A percentile compares a stretch with the other conserved stretches of the same genome.
These are phyloP conservation scores for Erinaceus europaeus DNA, from an alignment of 2,113 vertebrate species.

Conservation along the genomic window DNA sequence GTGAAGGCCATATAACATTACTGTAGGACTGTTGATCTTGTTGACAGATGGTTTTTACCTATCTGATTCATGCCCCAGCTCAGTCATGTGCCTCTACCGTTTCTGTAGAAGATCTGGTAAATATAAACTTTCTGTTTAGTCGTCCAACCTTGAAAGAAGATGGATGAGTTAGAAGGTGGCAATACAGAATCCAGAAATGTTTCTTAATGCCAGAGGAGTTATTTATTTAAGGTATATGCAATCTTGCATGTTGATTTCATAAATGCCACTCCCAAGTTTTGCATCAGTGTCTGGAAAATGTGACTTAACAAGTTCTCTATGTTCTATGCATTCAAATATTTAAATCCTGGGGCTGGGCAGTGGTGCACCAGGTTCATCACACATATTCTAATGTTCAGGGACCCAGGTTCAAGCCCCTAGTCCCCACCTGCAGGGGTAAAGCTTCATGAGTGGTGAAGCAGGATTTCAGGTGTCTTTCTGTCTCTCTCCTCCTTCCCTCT, in stretches of 20 bases:
- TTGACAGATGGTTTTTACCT: background rate
- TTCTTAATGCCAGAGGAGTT: background rate
- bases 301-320: background rate
- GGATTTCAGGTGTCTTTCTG: too few species aligned
- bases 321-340: background rate
- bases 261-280: background rate
- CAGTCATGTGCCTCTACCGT: fast-evolving
- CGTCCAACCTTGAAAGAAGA: background rate
- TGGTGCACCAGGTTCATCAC: too few species aligned
- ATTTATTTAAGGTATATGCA: background rate
- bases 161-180: background rate
- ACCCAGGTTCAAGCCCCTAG: too few species aligned
- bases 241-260: background rate
- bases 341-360: too few species aligned
- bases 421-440: too few species aligned
- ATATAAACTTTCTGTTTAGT: background rate
- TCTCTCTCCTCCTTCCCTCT: too few species aligned
- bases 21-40: background rate
- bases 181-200: background rate
- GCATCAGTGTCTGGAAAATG: background rate
- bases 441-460: too few species aligned
- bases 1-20: background rate
- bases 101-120: background rate
- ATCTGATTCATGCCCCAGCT: background rate
- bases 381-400: too few species aligned